Percentiles rank a stretch among this genome's conserved stretches.
phyloP scores from a whole-genome alignment of 2,113 vertebrate species.

The Conger conger region DNA sequence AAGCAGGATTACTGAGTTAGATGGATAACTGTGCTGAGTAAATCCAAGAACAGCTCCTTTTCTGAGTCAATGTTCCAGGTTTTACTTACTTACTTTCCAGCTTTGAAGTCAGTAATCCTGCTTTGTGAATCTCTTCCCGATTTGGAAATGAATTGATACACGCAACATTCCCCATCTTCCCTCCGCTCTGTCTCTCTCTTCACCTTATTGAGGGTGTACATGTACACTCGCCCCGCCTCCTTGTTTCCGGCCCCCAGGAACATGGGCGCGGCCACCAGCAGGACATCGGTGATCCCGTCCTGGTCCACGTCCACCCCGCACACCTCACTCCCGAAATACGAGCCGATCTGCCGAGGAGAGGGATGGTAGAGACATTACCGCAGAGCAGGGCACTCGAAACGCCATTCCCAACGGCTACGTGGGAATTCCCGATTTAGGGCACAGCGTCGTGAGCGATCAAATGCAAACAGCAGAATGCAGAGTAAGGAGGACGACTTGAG shows the following conservation, averaged over 20 bases:
- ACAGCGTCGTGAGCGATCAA: background rate
- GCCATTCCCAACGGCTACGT: background rate
- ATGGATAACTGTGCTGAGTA: too few species aligned
- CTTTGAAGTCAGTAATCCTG: too few species aligned
- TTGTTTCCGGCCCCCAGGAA: constrained; percentile 86
- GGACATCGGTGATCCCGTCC: constrained; percentile 82
- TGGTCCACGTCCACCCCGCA: constrained; percentile 82
- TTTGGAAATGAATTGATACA: background rate
- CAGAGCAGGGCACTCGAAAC: background rate
- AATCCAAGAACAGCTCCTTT: too few species aligned
- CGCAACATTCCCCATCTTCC: constrained; percentile 34
- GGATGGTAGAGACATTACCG: background rate
- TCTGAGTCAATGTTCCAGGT: too few species aligned
- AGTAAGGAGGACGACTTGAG: background rate
- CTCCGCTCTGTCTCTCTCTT: constrained; percentile 37
- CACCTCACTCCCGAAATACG: constrained; percentile 92
- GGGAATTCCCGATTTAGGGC: background rate
- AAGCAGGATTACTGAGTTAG: too few species aligned
- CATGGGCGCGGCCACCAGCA: constrained; percentile 91
- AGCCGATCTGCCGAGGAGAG: constrained; percentile 78
- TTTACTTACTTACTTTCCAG: too few species aligned
- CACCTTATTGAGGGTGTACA: constrained; percentile 85
- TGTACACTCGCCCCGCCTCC: constrained; percentile 84
- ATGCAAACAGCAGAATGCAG: background rate
- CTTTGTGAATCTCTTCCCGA: too few species aligned